A percentile compares a stretch with the other conserved stretches of the same genome.
These are phyloP conservation scores for Halesus radiatus DNA, from an alignment of 1,140 invertebrate genomes.

Conservation along the genomic window DNA sequence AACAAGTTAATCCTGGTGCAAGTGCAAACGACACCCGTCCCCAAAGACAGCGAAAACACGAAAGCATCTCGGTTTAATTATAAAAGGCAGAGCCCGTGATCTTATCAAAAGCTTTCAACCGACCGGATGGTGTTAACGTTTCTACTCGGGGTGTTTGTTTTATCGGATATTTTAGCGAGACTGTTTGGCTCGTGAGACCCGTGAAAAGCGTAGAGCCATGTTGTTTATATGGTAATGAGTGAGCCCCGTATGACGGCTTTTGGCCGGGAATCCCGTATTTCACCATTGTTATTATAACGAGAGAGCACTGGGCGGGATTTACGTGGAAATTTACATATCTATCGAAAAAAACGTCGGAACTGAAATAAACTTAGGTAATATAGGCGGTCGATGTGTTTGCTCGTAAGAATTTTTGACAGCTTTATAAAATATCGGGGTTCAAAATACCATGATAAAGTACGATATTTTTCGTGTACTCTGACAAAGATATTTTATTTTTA, in stretches of 20 bases:
- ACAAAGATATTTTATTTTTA: too few relatives aligned
- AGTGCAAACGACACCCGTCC: constrained; percentile 5
- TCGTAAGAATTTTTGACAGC: constrained; percentile 29
- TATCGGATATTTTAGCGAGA: too few relatives aligned
- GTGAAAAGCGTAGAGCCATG: constrained; percentile 24
- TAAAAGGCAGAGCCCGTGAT: neutral
- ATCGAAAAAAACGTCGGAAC: constrained; percentile 42
- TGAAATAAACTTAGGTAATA: constrained; percentile 26
- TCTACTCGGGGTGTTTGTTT: neutral
- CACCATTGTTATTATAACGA: constrained; percentile 50
- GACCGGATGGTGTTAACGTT: neutral
- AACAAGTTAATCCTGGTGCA: constrained; percentile 2
- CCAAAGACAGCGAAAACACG: neutral
- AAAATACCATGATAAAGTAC: neutral
- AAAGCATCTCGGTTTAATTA: neutral
- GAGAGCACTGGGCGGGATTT: constrained; percentile 47
- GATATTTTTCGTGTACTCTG: too few relatives aligned
- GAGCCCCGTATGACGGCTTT: constrained; percentile 40
- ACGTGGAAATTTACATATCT: constrained; percentile 45
- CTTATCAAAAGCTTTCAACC: neutral
- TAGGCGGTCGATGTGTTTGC: constrained; percentile 7
- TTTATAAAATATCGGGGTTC: constrained; percentile 1
- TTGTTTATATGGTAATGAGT: constrained; percentile 57
- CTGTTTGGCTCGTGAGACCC: neutral
- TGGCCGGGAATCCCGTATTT: constrained; percentile 34